Conservation (phyloP, 2,113 vertebrate genomes). For the Uria lomvia region DNA sequence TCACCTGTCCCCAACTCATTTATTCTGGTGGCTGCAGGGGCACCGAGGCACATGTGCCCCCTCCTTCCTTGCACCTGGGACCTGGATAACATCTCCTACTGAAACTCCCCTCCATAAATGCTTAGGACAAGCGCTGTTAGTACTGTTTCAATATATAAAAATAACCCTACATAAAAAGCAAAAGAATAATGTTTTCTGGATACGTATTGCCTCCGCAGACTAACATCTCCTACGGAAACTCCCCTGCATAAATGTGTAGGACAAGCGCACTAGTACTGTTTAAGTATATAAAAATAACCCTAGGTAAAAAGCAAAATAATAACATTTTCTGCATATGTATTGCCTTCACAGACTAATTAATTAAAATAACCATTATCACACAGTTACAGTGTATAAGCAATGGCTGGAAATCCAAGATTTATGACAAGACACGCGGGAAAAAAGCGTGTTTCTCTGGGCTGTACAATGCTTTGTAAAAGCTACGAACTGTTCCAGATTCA, state of each 20-base stretch:
- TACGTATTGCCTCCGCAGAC: not conserved
- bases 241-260: not conserved
- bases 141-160: not conserved
- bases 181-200: not conserved
- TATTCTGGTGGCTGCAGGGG: not conserved
- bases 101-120: not conserved
- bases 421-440: not conserved
- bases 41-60: not conserved
- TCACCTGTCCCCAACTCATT: constrained; percentile 5
- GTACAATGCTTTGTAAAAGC: constrained; percentile 4
- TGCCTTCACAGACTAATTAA: not conserved
- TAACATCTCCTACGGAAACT: not conserved
- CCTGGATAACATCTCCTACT: not conserved
- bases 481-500: not conserved
- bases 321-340: not conserved
- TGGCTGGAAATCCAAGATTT: not conserved
- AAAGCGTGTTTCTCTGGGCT: not conserved
- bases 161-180: not conserved
- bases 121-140: not conserved
- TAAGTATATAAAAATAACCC: not conserved
- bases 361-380: not conserved
- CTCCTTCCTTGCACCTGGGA: not conserved
- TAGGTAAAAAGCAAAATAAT: not conserved
- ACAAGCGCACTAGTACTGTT: not conserved
- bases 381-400: not conserved